Evolutionary conservation across 2,797 vertebrate species (phyloP), one percentile per base, ranked within the genome.

Genomic region (Discoglossus pictus): DNA sequence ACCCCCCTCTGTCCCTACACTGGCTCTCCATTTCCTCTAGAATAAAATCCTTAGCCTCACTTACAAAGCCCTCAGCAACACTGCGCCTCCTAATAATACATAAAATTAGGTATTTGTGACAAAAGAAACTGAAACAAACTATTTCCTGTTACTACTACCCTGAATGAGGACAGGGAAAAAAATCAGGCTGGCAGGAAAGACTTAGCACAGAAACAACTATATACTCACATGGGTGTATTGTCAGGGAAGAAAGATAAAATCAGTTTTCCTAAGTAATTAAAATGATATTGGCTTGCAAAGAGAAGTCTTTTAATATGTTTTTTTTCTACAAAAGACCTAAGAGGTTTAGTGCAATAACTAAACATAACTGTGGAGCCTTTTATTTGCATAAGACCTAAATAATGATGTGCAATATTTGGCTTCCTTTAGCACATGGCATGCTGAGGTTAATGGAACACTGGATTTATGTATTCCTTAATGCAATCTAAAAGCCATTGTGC

Each of bases 391-490:
- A 74, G 75, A 76, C 58, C 73, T 81, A 78, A 81, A 56, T 85
- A 77, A 85, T 84, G 81, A 86, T 79, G 83, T 85, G 84, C 73
- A 76, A 84, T 75, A 76, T 75, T 82, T 86, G 84, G 83, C 81
- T 18, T 4, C 72, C 65, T 39, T 65, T 60, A 67, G 44, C 64
- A 9, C 66, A 71, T 81, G 83, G 73, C 76, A 78, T 35, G 73
- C 74, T 77, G 72, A 76, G 62, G 68, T 73, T 79, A 70, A 59
- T 75, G 73, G 75, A 85, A 82, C 35, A 62, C 0, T 61, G 74
- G 74, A 74, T 73, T 73, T 80, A 78, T 74, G 77, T 76, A 80
- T 77, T 74, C 77, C 62, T 74, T 38, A 72, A 76, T 64, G 65
- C 71, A 79, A 77, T 78, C 69, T 79, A 77, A 84, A 81, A 76